Evolutionary conservation across 2,113 vertebrate genomes (phyloP), one percentile per base, ranked within the genome.

Genomic region (Oriolus oriolus): DNA sequence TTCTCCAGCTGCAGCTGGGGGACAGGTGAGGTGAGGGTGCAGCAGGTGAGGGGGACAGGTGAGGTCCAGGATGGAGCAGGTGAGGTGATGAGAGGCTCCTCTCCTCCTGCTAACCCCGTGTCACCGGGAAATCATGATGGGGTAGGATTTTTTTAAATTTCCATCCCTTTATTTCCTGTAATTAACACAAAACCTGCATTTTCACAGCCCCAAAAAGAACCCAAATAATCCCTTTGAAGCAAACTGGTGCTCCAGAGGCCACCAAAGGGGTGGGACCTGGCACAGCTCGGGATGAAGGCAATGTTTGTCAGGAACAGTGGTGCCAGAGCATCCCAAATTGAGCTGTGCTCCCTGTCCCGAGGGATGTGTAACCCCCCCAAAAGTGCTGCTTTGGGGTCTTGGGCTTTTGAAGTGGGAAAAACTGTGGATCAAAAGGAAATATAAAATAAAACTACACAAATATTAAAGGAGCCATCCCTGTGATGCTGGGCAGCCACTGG

Each of bases 231-330:
- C 33, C 5, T 42, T 42, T 21, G 23, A 53, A 44, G 24, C 23
- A 33, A 86, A 56, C 1, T 6, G 61, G 3, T 76, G 44, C 30
- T 52, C 22, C 90, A 30, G 63, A 50, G 56, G 16, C 28, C 45
- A 9, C 8, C 64, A 7, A 47, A 0, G 1, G n/a, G 42, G 21
- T 1, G 15, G 35, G 39, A 59, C 3, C n/a, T 1, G 14, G 30
- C 27, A 16, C 2, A 5, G 61, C 5, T 15, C 8, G 11, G 59
- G 27, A 28, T 6, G 4, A 45, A 73, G 21, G 21, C 10, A 10
- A 6, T 0, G 0, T 42, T 33, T 69, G 2, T 20, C 1, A 2
- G 61, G 28, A 66, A 17, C 3, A 9, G 1, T 0, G 4, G 26
- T 4, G 23, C 37, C 30, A 33, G 31, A 33, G 18, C 45, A 50